These are phyloP conservation scores for Syngnathus rostellatus DNA, from an alignment of 2,797 vertebrate species.

Conservation along the genomic window DNA sequence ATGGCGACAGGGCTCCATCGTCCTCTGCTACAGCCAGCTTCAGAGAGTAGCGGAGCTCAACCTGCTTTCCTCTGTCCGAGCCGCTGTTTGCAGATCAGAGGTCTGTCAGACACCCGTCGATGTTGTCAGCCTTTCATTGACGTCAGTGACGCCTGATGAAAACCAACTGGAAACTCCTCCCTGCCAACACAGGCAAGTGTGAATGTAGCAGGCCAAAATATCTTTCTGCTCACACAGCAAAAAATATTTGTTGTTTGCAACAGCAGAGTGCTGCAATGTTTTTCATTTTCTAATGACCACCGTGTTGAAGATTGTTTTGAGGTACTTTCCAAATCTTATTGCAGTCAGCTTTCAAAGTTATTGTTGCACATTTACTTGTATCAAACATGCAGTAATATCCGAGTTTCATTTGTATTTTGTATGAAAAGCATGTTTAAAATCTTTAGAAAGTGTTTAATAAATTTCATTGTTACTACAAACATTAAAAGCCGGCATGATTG, in stretches of 20 bases:
- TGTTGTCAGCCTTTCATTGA: slow-evolving; percentile 67
- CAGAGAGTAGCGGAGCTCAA: slow-evolving; percentile 68
- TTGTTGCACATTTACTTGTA: neutral
- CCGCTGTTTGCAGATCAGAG: slow-evolving; percentile 44
- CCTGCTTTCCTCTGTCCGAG: slow-evolving; percentile 50
- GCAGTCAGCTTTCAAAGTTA: neutral
- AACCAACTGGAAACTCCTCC: slow-evolving; percentile 18
- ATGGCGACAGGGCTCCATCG: slow-evolving; percentile 70
- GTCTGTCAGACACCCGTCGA: slow-evolving; percentile 69
- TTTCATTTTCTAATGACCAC: neutral
- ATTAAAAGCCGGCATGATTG: slow-evolving; percentile 4
- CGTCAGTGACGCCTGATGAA: slow-evolving; percentile 34
- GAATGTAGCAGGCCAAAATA: neutral
- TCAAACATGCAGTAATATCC: neutral
- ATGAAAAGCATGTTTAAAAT: neutral
- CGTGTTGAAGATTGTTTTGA: neutral
- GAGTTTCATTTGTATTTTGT: neutral
- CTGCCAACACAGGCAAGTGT: slow-evolving; percentile 1
- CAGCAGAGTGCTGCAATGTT: neutral
- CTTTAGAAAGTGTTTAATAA: neutral
- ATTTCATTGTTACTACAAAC: neutral
- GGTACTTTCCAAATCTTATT: neutral
- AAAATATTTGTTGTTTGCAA: too few relatives aligned
- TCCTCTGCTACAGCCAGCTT: slow-evolving; percentile 75
- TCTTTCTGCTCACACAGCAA: neutral